Percentiles rank a stretch among this genome's conserved stretches.
phyloP scores from a whole-genome alignment of 2,113 vertebrate species.

The Notothenia coriiceps region DNA sequence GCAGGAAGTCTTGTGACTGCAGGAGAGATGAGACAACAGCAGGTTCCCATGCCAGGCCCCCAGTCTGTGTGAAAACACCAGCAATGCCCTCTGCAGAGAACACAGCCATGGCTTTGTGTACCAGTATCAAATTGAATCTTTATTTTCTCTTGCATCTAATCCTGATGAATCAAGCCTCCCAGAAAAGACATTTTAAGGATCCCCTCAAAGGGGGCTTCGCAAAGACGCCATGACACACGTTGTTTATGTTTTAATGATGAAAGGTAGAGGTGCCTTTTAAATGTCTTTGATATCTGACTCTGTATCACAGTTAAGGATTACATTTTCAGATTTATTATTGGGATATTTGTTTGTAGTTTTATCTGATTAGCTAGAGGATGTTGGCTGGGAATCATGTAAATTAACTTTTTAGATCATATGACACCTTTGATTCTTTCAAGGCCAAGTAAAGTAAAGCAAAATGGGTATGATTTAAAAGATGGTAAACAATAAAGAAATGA shows the following conservation, averaged over 20 bases:
- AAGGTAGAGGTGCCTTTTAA: not conserved
- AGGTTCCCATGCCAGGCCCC: constrained; percentile 53
- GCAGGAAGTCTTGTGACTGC: constrained; percentile 77
- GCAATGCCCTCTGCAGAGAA: constrained; percentile 45
- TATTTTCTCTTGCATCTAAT: not conserved
- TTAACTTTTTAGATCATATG: constrained; percentile 18
- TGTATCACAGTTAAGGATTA: constrained; percentile 9
- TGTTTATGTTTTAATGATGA: constrained; percentile 55
- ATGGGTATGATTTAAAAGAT: not conserved
- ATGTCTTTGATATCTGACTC: constrained; percentile 31
- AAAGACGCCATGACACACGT: constrained; percentile 28
- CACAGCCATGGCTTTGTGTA: too few species aligned
- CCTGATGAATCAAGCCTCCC: not conserved
- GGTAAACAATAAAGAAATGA: not conserved
- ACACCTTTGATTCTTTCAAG: constrained; percentile 30
- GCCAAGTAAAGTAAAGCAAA: constrained; percentile 5
- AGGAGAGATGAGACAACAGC: constrained; percentile 50
- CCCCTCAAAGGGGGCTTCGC: constrained; percentile 33
- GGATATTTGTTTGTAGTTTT: constrained; percentile 44
- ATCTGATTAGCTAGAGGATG: constrained; percentile 45
- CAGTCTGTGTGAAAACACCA: not conserved
- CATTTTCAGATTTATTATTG: constrained; percentile 17
- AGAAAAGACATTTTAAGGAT: constrained; percentile 1
- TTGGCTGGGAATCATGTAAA: constrained; percentile 31
- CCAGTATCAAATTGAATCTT: not conserved